A percentile compares a stretch with the other conserved stretches of the same genome.
Evolutionary conservation across 2,797 vertebrate genomes (phyloP).

Genomic region (Spinus olivaceus): DNA sequence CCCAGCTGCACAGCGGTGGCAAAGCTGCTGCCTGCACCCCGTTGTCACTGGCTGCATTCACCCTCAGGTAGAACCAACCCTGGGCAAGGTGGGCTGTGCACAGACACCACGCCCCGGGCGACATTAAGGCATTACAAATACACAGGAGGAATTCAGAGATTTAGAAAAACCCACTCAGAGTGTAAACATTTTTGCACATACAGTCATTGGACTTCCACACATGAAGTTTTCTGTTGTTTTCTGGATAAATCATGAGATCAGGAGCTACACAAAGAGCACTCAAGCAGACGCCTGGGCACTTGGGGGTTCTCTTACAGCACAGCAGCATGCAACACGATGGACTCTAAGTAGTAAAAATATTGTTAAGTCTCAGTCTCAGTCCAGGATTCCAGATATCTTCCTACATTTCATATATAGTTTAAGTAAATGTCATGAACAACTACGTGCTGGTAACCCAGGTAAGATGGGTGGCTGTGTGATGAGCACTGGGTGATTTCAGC

Average conservation of each 20-base stretch:
- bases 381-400: background rate
- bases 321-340: conserved; percentile 58
- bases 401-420: background rate
- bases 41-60: background rate
- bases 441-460: background rate
- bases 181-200: conserved; percentile 18
- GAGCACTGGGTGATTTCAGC: conserved; percentile 30
- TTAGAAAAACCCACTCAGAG: background rate
- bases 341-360: conserved; percentile 42
- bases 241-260: conserved; percentile 48
- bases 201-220: background rate
- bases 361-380: conserved; percentile 7
- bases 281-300: conserved; percentile 22
- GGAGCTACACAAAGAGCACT: conserved; percentile 53
- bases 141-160: background rate
- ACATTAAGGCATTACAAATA: conserved; percentile 46
- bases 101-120: background rate
- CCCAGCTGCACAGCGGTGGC: background rate
- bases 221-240: conserved; percentile 9
- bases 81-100: background rate
- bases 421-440: conserved; percentile 33
- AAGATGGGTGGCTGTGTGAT: background rate
- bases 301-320: conserved; percentile 52
- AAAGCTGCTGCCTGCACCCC: background rate
- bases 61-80: background rate